Conservation (phyloP, 2,797 vertebrate genomes). For the Phoebastria nigripes region DNA sequence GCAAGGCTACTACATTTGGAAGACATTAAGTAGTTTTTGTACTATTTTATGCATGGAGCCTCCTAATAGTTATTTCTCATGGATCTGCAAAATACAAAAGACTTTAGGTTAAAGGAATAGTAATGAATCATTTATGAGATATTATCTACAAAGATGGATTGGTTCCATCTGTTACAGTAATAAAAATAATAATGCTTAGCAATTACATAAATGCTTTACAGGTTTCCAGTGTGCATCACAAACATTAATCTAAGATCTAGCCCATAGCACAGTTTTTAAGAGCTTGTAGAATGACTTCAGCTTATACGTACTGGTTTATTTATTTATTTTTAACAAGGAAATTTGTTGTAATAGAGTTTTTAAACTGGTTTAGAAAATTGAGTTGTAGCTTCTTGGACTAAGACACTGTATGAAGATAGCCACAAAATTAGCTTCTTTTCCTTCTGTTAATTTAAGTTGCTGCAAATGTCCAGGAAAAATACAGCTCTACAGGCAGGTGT, state of each 20-base stretch:
- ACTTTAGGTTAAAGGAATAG: constrained; percentile 75
- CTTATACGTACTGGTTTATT: constrained; percentile 14
- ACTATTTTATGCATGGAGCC: constrained; percentile 53
- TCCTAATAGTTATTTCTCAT: constrained; percentile 72
- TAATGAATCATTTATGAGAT: constrained; percentile 81
- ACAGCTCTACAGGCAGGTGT: constrained; percentile 3
- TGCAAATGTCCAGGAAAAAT: not conserved
- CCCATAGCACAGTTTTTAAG: constrained; percentile 62
- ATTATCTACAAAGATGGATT: constrained; percentile 77
- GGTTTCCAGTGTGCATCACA: constrained; percentile 62
- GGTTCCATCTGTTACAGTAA: constrained; percentile 75
- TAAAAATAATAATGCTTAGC: constrained; percentile 72
- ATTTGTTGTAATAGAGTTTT: constrained; percentile 8
- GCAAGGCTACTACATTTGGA: constrained; percentile 20
- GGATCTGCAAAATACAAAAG: constrained; percentile 74
- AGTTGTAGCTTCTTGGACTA: not conserved
- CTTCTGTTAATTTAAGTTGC: not conserved
- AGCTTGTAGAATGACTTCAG: constrained; percentile 49
- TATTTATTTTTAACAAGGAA: constrained; percentile 40
- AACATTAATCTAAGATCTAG: constrained; percentile 68
- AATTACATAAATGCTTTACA: constrained; percentile 70
- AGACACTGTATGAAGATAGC: not conserved
- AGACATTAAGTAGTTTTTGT: constrained; percentile 43
- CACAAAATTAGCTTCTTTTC: not conserved
- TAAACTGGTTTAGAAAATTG: constrained; percentile 14